Base-by-base conservation (phyloP, 2,113 vertebrate species). In the Percopsis transmontana region DNA sequence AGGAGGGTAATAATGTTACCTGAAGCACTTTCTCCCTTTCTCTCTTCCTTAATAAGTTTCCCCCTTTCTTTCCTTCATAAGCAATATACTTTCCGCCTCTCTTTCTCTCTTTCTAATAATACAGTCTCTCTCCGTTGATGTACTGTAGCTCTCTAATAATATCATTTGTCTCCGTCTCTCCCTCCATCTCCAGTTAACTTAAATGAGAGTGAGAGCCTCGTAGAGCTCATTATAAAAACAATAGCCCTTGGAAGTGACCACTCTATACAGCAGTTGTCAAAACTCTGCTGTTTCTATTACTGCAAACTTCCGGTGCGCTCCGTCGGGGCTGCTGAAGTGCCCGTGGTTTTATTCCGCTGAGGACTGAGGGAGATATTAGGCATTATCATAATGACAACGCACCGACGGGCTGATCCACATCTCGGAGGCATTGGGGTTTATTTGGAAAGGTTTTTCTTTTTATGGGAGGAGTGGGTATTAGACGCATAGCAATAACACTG, bases 181-280 rank as follows among this genome's bases (percentile, higher is more conserved):
- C 0, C 45, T 62, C 15, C 2, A 0, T 60, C 44, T 51, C 18
- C 45, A 39, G 39, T 52, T 41, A 27, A 51, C 8, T 8, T 62
- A 42, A 62, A 58, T 3, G 62, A 58, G 66, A 20, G 39, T n/a
- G 2, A n/a, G 24, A 52, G 44, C 1, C 0, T 62, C 60, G 54
- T 42, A 7, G 71, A n/a, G 69, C 60, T 74, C 77, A 69, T 81
- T 69, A 74, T 21, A 62, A 41, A 60, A 77, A 58, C 68, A 47
- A 58, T 51, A 56, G 58, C 52, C 39, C 13, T 9, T 1, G 0
- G 71, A 70, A 65, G 57, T 64, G 62, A 59, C 21, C 54, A 1
- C 20, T 16, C 39, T 59, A 20, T 4, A 0, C 58, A 27, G 40
- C 18, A 80, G 53, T 59, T 50, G 60, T 72, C 56, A 48, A 52